A percentile compares a stretch with the other conserved stretches of the same genome.
phyloP scores from a whole-genome alignment of 2,113 vertebrate genomes.

The Erythrolamprus reginae region DNA sequence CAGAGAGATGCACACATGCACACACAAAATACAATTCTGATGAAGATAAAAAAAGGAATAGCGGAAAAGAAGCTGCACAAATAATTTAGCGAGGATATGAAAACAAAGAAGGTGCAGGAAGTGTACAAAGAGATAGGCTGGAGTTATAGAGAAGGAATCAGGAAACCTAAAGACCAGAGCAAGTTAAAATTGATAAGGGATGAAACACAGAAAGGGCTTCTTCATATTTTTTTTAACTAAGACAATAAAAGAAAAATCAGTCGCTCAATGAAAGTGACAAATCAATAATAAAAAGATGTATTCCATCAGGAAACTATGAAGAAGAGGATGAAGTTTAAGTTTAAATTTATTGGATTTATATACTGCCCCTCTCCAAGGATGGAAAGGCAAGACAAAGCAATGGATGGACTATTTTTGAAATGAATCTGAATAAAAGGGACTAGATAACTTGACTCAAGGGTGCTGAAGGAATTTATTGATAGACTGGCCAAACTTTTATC shows the following conservation, averaged over 20 bases:
- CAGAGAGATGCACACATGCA: not conserved
- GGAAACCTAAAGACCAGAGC: not conserved
- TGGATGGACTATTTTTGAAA: not conserved
- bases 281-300: not conserved
- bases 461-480: not conserved
- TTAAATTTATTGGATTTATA: too few relatives aligned
- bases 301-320: not conserved
- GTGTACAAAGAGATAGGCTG: not conserved
- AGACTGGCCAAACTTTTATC: not conserved
- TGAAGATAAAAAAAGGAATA: not conserved
- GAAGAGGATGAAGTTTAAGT: too few relatives aligned
- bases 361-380: too few relatives aligned
- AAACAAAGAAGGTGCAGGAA: not conserved
- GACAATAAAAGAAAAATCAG: not conserved
- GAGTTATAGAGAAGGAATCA: not conserved
- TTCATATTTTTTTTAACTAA: not conserved
- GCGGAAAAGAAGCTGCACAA: not conserved
- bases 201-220: not conserved
- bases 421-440: not conserved
- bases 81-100: not conserved
- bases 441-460: not conserved
- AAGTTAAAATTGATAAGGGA: not conserved
- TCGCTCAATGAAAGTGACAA: not conserved
- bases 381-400: too few relatives aligned
- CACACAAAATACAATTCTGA: not conserved